phyloP scores from a whole-genome alignment of 2,797 vertebrate genomes.

The Sebastes trivittatus region DNA sequence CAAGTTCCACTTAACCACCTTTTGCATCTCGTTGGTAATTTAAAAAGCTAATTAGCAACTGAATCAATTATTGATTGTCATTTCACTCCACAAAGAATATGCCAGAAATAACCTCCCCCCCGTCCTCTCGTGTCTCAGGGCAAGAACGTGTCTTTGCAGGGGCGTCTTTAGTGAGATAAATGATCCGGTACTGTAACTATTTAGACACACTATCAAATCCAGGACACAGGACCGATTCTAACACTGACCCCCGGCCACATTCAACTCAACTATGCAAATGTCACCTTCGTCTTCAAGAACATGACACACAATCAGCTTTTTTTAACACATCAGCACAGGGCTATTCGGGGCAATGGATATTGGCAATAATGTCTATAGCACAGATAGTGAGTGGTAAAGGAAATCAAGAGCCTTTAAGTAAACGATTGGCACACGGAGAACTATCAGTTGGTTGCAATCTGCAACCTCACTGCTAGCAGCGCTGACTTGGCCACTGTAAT shows the following conservation, averaged over 20 bases:
- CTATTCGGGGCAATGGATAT: not conserved
- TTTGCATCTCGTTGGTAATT: slow-evolving; percentile 38
- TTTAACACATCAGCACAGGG: not conserved
- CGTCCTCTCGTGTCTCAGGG: slow-evolving; percentile 7
- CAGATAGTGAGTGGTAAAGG: not conserved
- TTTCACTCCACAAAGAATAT: slow-evolving; percentile 42
- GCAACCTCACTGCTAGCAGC: too few relatives aligned
- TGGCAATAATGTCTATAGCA: not conserved
- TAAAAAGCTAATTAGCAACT: slow-evolving; percentile 47
- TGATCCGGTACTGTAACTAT: slow-evolving; percentile 33
- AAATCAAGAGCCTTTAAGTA: not conserved
- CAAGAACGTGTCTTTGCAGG: slow-evolving; percentile 30
- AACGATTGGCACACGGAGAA: not conserved
- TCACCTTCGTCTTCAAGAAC: slow-evolving; percentile 52
- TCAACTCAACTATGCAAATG: slow-evolving; percentile 31
- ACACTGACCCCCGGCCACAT: slow-evolving; percentile 30
- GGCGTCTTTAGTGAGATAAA: slow-evolving; percentile 61
- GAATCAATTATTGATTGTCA: slow-evolving; percentile 59
- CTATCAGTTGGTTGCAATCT: too few relatives aligned
- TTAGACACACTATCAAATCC: slow-evolving; percentile 50
- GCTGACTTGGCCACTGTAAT: too few relatives aligned
- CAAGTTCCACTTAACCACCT: slow-evolving; percentile 19
- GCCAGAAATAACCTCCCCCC: slow-evolving; percentile 15
- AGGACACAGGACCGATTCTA: slow-evolving; percentile 36
- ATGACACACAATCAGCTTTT: slow-evolving; percentile 4